Conservation (phyloP, 1,140 invertebrate species). For the Drosophila sucinea region DNA sequence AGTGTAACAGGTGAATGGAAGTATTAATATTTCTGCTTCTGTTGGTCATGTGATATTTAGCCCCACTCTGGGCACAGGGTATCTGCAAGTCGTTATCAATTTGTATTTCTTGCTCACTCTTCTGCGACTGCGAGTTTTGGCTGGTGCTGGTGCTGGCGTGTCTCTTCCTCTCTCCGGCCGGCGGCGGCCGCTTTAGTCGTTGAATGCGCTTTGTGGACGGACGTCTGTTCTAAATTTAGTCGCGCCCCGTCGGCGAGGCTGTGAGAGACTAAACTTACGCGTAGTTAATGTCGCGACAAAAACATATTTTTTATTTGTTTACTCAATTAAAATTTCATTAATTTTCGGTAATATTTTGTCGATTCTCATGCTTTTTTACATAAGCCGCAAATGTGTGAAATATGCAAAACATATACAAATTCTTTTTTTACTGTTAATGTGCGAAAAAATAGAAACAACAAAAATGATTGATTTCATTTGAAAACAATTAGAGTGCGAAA, state of each 20-base stretch:
- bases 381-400: constrained; percentile 36
- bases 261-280: constrained; percentile 39
- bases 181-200: constrained; percentile 61
- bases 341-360: constrained; percentile 59
- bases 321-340: constrained; percentile 52
- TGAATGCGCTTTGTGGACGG: constrained; percentile 36
- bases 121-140: background rate
- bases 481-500: constrained; percentile 19
- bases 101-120: background rate
- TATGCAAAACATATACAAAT: constrained; percentile 21
- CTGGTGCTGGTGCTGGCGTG: background rate
- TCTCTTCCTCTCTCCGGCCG: constrained; percentile 54
- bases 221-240: constrained; percentile 70
- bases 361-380: constrained; percentile 33
- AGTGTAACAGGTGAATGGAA: too few relatives aligned
- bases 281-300: constrained; percentile 58
- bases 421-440: constrained; percentile 34
- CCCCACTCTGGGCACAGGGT: background rate
- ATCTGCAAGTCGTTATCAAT: background rate
- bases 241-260: constrained; percentile 46
- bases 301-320: constrained; percentile 30
- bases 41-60: too few relatives aligned
- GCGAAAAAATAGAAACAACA: constrained; percentile 42
- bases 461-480: constrained; percentile 48
- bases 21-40: too few relatives aligned